Evolutionary conservation across 1,140 invertebrate genomes (phyloP).

Genomic region (Drosophila obscura): DNA sequence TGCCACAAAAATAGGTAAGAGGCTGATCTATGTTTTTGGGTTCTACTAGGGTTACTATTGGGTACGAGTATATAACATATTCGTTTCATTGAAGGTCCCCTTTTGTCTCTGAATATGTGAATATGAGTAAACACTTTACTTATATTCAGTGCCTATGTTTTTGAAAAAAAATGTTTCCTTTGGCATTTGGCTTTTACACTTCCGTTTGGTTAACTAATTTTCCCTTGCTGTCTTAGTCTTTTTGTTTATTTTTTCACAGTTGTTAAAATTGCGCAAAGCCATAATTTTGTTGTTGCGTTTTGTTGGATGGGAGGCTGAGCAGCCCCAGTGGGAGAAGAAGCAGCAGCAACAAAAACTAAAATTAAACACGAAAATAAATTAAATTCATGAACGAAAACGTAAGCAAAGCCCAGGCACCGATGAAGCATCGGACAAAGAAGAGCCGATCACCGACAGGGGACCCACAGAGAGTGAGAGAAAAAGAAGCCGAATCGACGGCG

Average conservation of each 20-base stretch:
- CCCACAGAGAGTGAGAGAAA: constrained; percentile 49
- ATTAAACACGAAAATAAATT: constrained; percentile 73
- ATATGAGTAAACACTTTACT: no score
- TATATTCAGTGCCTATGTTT: neutral
- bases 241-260: constrained; percentile 15
- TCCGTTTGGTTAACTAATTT: constrained; percentile 35
- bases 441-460: constrained; percentile 43
- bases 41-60: no score
- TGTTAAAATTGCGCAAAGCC: constrained; percentile 54
- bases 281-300: constrained; percentile 26
- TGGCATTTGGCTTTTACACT: constrained; percentile 17
- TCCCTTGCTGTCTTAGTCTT: constrained; percentile 6
- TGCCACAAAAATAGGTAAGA: constrained; percentile 7
- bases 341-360: constrained; percentile 38
- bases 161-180: neutral
- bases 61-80: no score
- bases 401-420: constrained; percentile 63
- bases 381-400: constrained; percentile 74
- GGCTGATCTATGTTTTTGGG: neutral
- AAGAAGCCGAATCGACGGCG: constrained; percentile 27
- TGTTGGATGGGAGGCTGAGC: constrained; percentile 34
- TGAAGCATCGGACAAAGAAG: constrained; percentile 58
- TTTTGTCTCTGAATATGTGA: no score
- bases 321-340: constrained; percentile 32
- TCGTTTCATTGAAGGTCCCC: no score